A percentile compares a stretch with the other conserved stretches of the same genome.
Evolutionary conservation across 1,140 invertebrate species (phyloP).

Genomic region (Myzus persicae): DNA sequence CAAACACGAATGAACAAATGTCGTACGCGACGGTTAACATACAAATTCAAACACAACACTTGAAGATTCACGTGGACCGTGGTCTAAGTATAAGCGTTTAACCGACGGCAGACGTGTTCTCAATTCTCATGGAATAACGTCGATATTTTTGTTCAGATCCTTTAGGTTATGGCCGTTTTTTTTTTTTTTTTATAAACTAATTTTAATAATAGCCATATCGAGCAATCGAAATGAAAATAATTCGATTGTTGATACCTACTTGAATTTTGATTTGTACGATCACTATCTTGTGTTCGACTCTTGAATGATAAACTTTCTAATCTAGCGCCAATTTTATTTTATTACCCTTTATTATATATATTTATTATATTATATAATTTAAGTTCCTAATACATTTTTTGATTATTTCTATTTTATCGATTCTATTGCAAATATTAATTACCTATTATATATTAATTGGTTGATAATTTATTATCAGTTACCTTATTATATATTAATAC

Average conservation of each 20-base stretch:
- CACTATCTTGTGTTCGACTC: background rate
- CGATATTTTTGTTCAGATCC: background rate
- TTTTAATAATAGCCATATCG: background rate
- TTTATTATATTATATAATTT: no score
- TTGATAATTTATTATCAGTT: no score
- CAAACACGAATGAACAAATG: background rate
- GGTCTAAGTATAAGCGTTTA: background rate
- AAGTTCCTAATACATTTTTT: background rate
- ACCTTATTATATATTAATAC: no score
- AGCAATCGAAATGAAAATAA: background rate
- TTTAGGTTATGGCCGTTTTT: slow-evolving; percentile 13
- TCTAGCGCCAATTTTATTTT: background rate
- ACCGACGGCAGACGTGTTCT: background rate
- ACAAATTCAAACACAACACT: background rate
- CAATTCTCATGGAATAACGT: background rate
- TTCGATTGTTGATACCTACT: background rate
- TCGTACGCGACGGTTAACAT: background rate
- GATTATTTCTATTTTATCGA: background rate
- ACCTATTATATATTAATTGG: no score
- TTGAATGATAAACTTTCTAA: background rate
- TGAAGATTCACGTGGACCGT: background rate
- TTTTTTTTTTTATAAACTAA: background rate
- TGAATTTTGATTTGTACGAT: background rate
- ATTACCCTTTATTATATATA: no score
- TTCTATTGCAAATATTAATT: background rate